These are phyloP conservation scores for Chaetops frenatus DNA, from an alignment of 2,113 vertebrate genomes.

Conservation along the genomic window DNA sequence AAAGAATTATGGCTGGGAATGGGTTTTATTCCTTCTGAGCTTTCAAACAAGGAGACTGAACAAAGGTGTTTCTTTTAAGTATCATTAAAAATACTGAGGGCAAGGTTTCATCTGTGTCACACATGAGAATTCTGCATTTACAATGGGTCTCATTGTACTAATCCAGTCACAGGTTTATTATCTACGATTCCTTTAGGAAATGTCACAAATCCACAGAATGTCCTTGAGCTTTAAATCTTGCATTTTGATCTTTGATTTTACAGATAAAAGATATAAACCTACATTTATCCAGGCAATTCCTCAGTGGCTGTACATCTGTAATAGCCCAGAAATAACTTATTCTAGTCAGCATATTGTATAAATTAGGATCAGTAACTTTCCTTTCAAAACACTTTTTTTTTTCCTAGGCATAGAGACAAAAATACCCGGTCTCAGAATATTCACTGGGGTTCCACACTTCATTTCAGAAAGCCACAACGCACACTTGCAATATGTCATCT, in stretches of 20 bases:
- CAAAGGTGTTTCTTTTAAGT: background rate
- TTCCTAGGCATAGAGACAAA: background rate
- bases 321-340: background rate
- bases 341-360: background rate
- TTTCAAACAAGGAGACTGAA: background rate
- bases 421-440: background rate
- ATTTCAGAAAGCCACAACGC: background rate
- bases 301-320: background rate
- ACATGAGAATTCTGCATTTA: background rate
- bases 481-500: background rate
- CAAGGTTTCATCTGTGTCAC: background rate
- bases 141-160: background rate
- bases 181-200: slow-evolving; percentile 23
- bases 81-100: background rate
- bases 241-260: slow-evolving; percentile 33
- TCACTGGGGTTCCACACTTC: background rate
- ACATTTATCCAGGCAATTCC: background rate
- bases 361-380: background rate
- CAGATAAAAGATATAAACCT: slow-evolving; percentile 32
- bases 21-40: background rate
- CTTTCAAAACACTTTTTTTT: background rate
- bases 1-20: background rate
- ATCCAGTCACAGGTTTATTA: slow-evolving; percentile 14
- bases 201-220: slow-evolving; percentile 31
- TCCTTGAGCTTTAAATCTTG: slow-evolving; percentile 39